Evolutionary conservation across 2,797 vertebrate genomes (phyloP), one percentile per base, ranked within the genome.

Genomic region (Phrynocephalus forsythii): DNA sequence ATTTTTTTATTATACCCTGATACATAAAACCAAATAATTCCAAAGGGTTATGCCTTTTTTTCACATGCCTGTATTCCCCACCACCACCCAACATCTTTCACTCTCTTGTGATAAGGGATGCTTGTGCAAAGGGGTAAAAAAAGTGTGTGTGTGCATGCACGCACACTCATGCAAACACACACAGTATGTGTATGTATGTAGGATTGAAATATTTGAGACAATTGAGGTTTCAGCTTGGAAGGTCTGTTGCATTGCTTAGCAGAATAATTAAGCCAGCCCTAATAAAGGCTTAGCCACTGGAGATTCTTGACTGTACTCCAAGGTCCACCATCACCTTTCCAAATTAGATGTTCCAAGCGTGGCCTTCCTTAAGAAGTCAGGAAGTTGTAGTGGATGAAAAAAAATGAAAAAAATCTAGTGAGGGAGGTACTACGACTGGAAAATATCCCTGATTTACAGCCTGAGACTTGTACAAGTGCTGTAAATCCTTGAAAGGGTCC

Each of bases 361-460:
- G 78, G 87, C 83, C 69, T 85, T 85, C 78, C 28, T 80, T 81
- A 33, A 85, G 60, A 67, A 88, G 69, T 77, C 68, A 75, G n/a
- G 28, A 56, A 38, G 81, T 63, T 60, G 78, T 67, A 63, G 79
- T 87, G 92, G 91, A 79, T 92, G 60, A 63, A 86, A 85, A 90
- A 87, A 88, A 87, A 84, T 92, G 48, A 85, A 56, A 79, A 85
- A 63, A 77, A 88, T 92, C 87, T 82, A 93, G 78, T 83, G 77
- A 88, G 90, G 10, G 72, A 93, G 91, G 85, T 52, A 90, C 6
- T 0, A 60, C 60, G 38, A 11, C 79, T 90, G 83, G 88, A 88
- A 91, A 93, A 89, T 86, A 89, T 91, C 60, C 44, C 88, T 93
- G 92, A 95, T 95, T 95, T 95, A 96, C 89, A 89, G 84, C 83